A percentile compares a stretch with the other conserved stretches of the same genome.
Conservation (phyloP, 2,888 invertebrate species). For the Stenodema calcarata region DNA sequence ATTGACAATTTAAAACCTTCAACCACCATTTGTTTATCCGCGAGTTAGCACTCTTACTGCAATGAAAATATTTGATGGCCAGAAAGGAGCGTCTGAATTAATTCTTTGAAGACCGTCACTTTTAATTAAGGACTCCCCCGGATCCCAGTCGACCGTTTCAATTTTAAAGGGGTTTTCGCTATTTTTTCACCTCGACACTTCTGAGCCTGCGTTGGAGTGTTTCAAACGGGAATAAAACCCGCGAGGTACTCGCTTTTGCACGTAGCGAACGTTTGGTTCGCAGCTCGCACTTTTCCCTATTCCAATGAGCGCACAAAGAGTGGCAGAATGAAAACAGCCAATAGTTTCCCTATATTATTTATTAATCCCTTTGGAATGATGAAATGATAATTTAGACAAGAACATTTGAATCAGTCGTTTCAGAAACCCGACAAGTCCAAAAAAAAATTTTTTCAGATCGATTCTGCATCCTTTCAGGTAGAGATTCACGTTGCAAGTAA, state of each 20-base stretch:
- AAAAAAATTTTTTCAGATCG: too few relatives aligned
- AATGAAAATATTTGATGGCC: neutral
- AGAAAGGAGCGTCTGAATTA: neutral
- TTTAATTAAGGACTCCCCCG: neutral
- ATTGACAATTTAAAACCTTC: too few relatives aligned
- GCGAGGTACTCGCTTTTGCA: neutral
- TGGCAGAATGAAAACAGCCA: too few relatives aligned
- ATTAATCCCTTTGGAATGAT: too few relatives aligned
- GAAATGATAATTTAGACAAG: too few relatives aligned
- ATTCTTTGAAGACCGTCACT: neutral
- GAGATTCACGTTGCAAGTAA: too few relatives aligned
- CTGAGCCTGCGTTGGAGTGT: neutral
- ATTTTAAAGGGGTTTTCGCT: neutral
- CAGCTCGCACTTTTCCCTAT: too few relatives aligned
- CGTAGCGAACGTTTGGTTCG: neutral
- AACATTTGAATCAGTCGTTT: too few relatives aligned
- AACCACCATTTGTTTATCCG: neutral
- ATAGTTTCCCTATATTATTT: too few relatives aligned
- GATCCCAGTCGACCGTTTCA: neutral
- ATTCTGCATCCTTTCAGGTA: too few relatives aligned
- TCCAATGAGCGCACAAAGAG: too few relatives aligned
- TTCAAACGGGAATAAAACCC: neutral
- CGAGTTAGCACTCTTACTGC: neutral
- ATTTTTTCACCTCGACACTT: neutral
- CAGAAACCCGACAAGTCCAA: too few relatives aligned